phyloP scores from a whole-genome alignment of 2,888 invertebrate genomes.

The Ophion ventricosus region DNA sequence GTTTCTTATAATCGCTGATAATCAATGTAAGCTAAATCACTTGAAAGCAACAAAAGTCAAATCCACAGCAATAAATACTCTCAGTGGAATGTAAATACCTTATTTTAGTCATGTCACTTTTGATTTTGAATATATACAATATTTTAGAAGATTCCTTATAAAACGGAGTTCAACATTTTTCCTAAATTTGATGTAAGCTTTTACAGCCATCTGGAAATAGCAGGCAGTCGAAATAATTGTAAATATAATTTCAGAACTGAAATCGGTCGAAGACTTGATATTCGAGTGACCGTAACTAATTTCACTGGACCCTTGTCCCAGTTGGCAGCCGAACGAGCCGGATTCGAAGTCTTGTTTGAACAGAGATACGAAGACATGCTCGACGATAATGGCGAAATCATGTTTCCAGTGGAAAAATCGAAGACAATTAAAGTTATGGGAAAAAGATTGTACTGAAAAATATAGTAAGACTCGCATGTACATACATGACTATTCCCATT shows the following conservation, averaged over 20 bases:
- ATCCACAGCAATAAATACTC: too few species aligned
- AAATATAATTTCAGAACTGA: conserved; percentile 53
- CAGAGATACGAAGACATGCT: conserved; percentile 57
- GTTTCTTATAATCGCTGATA: too few species aligned
- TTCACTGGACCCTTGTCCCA: conserved; percentile 67
- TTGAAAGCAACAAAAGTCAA: too few species aligned
- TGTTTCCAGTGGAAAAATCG: conserved; percentile 53
- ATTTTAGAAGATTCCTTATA: background rate
- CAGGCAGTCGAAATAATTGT: background rate
- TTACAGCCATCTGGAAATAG: too few species aligned
- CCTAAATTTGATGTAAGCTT: too few species aligned
- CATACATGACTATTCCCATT: background rate
- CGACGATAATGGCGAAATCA: conserved; percentile 60
- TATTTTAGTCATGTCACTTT: too few species aligned
- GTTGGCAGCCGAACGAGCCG: conserved; percentile 60
- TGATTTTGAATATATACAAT: too few species aligned
- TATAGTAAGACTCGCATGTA: too few species aligned
- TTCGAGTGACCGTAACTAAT: conserved; percentile 64
- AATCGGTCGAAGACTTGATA: conserved; percentile 65
- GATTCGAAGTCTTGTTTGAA: conserved; percentile 56
- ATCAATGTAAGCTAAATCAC: too few species aligned
- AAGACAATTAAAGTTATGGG: conserved; percentile 60
- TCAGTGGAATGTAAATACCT: too few species aligned
- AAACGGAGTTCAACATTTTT: background rate
- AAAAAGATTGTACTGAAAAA: conserved; percentile 54